Conservation (phyloP, 1,140 invertebrate species). For the Macrosteles quadrilineatus region DNA sequence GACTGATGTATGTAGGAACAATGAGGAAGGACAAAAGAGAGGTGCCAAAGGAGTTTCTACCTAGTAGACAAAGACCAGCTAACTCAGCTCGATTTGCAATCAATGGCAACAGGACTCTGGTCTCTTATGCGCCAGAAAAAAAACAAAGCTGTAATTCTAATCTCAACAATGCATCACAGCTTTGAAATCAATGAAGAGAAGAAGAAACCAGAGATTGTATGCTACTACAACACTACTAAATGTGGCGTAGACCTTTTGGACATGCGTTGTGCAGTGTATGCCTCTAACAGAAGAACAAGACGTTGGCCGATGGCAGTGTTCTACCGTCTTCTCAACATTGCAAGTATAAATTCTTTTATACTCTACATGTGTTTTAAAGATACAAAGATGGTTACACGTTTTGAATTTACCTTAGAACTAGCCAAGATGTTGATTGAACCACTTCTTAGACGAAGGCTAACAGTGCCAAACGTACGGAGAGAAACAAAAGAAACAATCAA, state of each 20-base stretch:
- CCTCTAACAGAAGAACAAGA: constrained; percentile 38
- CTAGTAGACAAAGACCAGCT: constrained; percentile 20
- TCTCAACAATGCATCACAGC: constrained; percentile 46
- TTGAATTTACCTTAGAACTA: constrained; percentile 40
- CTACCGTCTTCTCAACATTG: constrained; percentile 43
- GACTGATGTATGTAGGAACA: constrained; percentile 51
- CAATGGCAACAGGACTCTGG: constrained; percentile 32
- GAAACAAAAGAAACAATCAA: constrained; percentile 17
- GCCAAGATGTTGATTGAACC: constrained; percentile 31
- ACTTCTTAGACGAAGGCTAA: constrained; percentile 42
- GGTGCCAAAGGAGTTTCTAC: constrained; percentile 45
- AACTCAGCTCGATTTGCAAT: constrained; percentile 29
- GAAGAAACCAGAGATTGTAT: constrained; percentile 44
- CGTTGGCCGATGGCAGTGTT: constrained; percentile 46
- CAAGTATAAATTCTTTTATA: constrained; percentile 35
- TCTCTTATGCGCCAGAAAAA: constrained; percentile 38
- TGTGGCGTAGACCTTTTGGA: constrained; percentile 46
- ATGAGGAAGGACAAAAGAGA: constrained; percentile 53
- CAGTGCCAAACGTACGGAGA: constrained; percentile 11
- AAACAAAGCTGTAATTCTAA: constrained; percentile 45
- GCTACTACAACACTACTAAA: constrained; percentile 46
- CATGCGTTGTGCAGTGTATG: constrained; percentile 43
- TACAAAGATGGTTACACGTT: constrained; percentile 27
- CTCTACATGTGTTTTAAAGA: constrained; percentile 29
- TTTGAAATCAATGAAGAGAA: constrained; percentile 37